phyloP scores from a whole-genome alignment of 2,888 invertebrate species.

The Amphipyra tragopoginis region DNA sequence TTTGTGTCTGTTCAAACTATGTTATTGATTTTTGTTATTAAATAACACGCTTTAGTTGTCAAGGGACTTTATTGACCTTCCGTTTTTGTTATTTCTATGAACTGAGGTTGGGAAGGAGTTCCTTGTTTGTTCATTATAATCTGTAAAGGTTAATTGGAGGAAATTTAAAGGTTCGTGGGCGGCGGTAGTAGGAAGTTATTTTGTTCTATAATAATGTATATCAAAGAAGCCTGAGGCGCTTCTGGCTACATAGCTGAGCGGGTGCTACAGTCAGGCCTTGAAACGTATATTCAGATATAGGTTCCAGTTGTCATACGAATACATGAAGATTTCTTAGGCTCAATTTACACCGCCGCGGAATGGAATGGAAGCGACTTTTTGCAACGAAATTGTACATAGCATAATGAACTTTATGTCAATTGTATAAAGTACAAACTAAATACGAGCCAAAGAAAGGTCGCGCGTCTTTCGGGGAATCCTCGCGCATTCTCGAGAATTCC shows the following conservation, averaged over 20 bases:
- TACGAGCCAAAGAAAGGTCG: no score
- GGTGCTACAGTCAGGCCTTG: no score
- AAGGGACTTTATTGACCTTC: constrained; percentile 54
- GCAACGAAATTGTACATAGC: no score
- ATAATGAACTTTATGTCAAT: no score
- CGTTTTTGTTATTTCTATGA: constrained; percentile 52
- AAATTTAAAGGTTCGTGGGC: constrained; percentile 22
- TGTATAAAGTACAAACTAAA: no score
- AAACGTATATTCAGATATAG: no score
- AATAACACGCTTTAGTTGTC: constrained; percentile 59
- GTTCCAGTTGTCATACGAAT: no score
- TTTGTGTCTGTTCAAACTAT: constrained; percentile 67
- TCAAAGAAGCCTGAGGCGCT: neutral
- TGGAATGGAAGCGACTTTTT: no score
- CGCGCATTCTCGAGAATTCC: no score
- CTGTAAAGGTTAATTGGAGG: constrained; percentile 43
- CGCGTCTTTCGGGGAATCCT: no score
- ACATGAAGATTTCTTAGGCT: no score
- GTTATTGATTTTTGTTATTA: constrained; percentile 78
- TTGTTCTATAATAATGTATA: neutral
- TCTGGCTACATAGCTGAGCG: neutral
- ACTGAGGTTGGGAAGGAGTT: constrained; percentile 9
- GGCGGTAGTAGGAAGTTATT: neutral
- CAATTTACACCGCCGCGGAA: no score
- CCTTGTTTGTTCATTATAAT: constrained; percentile 43